phyloP scores from a whole-genome alignment of 2,888 invertebrate genomes.

The Andrena fulva region DNA sequence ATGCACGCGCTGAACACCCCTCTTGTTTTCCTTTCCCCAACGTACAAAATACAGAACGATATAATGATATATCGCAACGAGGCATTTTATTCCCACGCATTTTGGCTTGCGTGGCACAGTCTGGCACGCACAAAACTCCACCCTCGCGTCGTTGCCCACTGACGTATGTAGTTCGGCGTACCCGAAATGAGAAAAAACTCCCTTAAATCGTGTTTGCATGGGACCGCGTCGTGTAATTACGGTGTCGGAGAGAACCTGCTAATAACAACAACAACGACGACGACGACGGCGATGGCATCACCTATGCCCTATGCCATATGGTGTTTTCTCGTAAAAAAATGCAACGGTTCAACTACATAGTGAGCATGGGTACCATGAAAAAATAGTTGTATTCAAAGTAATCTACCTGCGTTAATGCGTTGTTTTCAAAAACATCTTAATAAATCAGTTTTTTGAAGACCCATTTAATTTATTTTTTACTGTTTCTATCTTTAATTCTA shows the following conservation, averaged over 20 bases:
- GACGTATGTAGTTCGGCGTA: conserved; percentile 35
- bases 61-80: conserved; percentile 64
- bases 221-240: conserved; percentile 63
- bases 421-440: background rate
- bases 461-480: too few species aligned
- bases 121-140: conserved; percentile 70
- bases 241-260: conserved; percentile 40
- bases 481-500: too few species aligned
- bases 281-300: conserved; percentile 40
- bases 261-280: conserved; percentile 61
- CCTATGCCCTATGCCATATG: conserved; percentile 74
- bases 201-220: conserved; percentile 61
- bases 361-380: background rate
- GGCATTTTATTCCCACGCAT: conserved; percentile 69
- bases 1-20: conserved; percentile 9
- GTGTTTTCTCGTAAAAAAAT: conserved; percentile 55
- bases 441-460: background rate
- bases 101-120: conserved; percentile 68
- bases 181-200: conserved; percentile 55
- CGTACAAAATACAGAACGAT: conserved; percentile 40
- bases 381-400: background rate
- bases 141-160: conserved; percentile 50
- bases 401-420: background rate
- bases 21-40: conserved; percentile 16
- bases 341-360: conserved; percentile 46